phyloP scores from a whole-genome alignment of 2,113 vertebrate species.

The Tautogolabrus adspersus region DNA sequence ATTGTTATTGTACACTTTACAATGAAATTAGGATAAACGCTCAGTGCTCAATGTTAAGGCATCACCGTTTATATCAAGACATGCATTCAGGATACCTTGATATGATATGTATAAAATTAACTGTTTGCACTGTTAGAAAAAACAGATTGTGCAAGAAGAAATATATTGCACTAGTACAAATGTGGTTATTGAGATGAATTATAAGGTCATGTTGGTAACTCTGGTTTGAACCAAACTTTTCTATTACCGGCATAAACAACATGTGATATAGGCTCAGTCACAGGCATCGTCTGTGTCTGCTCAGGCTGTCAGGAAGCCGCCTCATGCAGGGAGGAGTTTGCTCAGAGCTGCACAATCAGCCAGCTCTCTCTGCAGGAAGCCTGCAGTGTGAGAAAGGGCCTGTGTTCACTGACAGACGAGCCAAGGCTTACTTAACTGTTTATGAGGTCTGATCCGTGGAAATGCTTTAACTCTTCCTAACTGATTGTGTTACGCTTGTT shows the following conservation, averaged over 20 bases:
- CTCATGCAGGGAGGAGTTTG: constrained; percentile 23
- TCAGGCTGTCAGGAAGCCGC: constrained; percentile 56
- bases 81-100: too few relatives aligned
- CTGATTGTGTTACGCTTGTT: constrained; percentile 18
- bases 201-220: too few relatives aligned
- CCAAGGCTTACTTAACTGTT: constrained; percentile 25
- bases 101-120: too few relatives aligned
- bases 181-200: too few relatives aligned
- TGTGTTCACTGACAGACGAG: constrained; percentile 36
- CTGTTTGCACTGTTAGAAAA: too few relatives aligned
- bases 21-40: too few relatives aligned
- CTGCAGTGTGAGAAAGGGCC: constrained; percentile 67
- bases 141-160: too few relatives aligned
- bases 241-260: background rate
- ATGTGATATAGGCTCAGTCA: constrained; percentile 21
- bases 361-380: constrained; percentile 65
- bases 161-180: too few relatives aligned
- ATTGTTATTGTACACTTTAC: too few relatives aligned
- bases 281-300: constrained; percentile 44
- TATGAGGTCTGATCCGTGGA: constrained; percentile 24
- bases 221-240: background rate
- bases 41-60: too few relatives aligned
- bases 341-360: constrained; percentile 41
- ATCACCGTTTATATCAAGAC: too few relatives aligned
- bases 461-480: constrained; percentile 11